Evolutionary conservation across 2,113 vertebrate genomes (phyloP), one percentile per base, ranked within the genome.

Genomic region (Boulengeromyrus knoepffleri): DNA sequence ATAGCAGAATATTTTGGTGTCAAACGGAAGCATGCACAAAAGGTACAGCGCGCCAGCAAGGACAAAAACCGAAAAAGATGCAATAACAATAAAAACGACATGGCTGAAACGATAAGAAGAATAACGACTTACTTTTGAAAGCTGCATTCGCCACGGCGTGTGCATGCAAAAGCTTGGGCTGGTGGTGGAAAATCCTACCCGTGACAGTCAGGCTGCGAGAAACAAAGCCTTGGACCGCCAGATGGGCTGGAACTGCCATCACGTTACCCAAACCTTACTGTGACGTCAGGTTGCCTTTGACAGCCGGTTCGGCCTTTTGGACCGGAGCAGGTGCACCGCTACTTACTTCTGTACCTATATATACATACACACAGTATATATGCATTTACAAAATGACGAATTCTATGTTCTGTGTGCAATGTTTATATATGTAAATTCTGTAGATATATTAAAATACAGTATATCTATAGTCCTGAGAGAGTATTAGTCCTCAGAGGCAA

Each of bases 251-350:
- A 89, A 66, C 91, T 84, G 89, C 70, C 85, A 83, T 89, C 92
- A 91, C 92, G 91, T 89, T 90, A 86, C 90, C 90, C 53, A 91
- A 92, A 94, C 92, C 93, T 93, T 92, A 90, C 85, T 6, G 70
- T 92, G 94, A 95, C 94, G 94, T 96, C 95, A 95, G 27, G 91
- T 2, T 52, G 49, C 27, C 39, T 53, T 17, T 50, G 53, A 66
- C 87, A 1, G 47, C 83, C 42, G 83, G 42, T 85, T 42, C 83
- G 42, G 83, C 7, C 21, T 47, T 85, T 47, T 85, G 83, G 39
- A 45, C 39, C 21, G 45, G 45, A 45, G 24, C 83, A 85, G 42
- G 83, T 85, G 83, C 21, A 47, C 80, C 21, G 19, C 39, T 45
- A 9, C 42, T 24, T 46, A n/a, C n/a, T n/a, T 31, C 21, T 31